phyloP scores from a whole-genome alignment of 2,797 vertebrate species.

The Mus caroli region DNA sequence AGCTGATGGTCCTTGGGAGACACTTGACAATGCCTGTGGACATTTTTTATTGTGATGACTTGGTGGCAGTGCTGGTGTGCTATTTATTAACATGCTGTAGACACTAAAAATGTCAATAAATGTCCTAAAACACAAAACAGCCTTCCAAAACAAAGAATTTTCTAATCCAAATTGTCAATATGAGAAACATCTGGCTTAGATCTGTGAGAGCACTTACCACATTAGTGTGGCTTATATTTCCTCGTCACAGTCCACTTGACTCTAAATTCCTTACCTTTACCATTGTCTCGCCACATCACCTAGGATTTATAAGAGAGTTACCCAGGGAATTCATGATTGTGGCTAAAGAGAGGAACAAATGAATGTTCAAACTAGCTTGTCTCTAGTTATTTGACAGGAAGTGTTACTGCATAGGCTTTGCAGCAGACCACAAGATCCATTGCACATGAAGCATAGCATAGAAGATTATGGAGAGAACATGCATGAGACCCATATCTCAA shows the following conservation, averaged over 20 bases:
- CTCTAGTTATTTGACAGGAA: slow-evolving; percentile 24
- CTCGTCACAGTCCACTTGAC: slow-evolving; percentile 8
- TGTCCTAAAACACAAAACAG: background rate
- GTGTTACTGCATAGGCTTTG: background rate
- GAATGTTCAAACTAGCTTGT: background rate
- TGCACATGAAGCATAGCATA: background rate
- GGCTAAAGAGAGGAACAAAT: slow-evolving; percentile 27
- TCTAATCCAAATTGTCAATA: background rate
- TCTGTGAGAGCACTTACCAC: background rate
- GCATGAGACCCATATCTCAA: background rate
- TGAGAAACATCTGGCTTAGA: background rate
- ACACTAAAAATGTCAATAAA: background rate
- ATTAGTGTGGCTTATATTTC: background rate
- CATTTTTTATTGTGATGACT: slow-evolving; percentile 41
- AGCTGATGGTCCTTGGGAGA: background rate
- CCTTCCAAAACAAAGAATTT: slow-evolving; percentile 41
- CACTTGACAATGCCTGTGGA: slow-evolving; percentile 10
- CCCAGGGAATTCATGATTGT: slow-evolving; percentile 17
- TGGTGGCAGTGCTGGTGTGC: background rate
- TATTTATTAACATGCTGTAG: slow-evolving; percentile 21
- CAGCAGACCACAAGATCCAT: background rate
- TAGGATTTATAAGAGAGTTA: slow-evolving; percentile 43
- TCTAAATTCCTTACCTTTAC: slow-evolving; percentile 3
- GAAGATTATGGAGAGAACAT: background rate
- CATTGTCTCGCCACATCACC: background rate